Evolutionary conservation across 2,888 invertebrate species (phyloP), one percentile per base, ranked within the genome.

Genomic region (Xanthorhoe spadicearia): DNA sequence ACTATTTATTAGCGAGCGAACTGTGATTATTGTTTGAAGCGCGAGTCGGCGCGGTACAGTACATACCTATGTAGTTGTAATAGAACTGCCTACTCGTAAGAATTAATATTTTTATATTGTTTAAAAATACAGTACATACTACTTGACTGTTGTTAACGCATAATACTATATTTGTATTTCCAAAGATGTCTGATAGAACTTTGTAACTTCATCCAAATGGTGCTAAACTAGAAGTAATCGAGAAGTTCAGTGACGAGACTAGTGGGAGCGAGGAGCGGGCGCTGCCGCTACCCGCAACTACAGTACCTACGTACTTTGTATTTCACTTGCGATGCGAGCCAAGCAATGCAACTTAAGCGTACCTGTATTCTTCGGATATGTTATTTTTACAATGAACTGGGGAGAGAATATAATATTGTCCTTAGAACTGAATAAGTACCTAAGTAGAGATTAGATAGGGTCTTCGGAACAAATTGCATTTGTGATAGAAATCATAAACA

Each of bases 51-150:
- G 68, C 65, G 68, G 56, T 63, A 58, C 67, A 68, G 56, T 63
- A 58, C 67, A 56, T 62, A 70, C 53, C 38, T 82, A 81, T 48
- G 73, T 81, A 82, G 82, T 84, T 85, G 82, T 85, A 84, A 82
- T 82, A 80, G 76, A 63, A 52, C 83, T 84, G 83, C 80, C 83
- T 89, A 87, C 80, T 83, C 51, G 74, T 89, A 90, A 91, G 86
- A 88, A 87, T 87, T 85, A 77, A 89, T 92, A 92, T 92, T 92
- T 92, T 92, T 92, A 88, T 92, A 92, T 89, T 85, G 87, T 90
- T 88, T 87, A 85, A 88, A 48, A 91, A 89, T 89, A 87, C 89
- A 91, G 83, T 89, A 89, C 89, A 87, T 86, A 78, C 38, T 43
- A 43, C 77, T 73, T 77, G 83, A 88, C 84, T 87, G 89, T 92